Conservation (phyloP, 2,888 invertebrate species). For the Gryllus longicercus region DNA sequence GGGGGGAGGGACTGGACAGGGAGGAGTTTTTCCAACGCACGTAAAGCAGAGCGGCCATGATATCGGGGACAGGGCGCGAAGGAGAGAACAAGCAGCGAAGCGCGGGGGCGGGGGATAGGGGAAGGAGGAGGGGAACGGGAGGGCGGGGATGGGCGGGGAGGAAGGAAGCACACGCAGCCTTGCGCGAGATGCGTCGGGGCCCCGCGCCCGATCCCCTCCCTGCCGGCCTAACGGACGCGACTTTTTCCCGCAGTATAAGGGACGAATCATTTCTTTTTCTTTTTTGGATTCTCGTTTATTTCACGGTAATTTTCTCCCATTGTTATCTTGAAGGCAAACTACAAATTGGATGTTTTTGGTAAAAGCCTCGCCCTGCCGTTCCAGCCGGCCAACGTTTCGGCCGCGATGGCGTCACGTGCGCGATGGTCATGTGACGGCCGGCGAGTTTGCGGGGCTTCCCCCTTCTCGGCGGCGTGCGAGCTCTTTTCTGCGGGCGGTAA, state of each 20-base stretch:
- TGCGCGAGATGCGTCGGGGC: no score
- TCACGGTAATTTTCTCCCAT: constrained; percentile 17
- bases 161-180: no score
- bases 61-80: no score
- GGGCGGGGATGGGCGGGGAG: no score
- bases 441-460: neutral
- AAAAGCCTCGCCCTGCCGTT: neutral
- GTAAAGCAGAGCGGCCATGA: no score
- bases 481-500: no score
- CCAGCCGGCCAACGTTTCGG: neutral
- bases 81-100: no score
- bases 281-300: constrained; percentile 5
- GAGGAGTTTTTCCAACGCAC: no score
- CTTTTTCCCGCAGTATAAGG: neutral
- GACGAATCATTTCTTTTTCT: neutral
- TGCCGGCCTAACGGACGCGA: neutral
- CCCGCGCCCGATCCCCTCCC: neutral
- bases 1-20: no score
- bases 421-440: neutral
- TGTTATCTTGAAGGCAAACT: constrained; percentile 17
- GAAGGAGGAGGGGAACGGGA: rapidly evolving
- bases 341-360: constrained; percentile 10
- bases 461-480: no score
- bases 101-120: no score
- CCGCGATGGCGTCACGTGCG: neutral